Base-by-base conservation (phyloP, 2,888 invertebrate genomes). In the Drosophila infuscata region DNA sequence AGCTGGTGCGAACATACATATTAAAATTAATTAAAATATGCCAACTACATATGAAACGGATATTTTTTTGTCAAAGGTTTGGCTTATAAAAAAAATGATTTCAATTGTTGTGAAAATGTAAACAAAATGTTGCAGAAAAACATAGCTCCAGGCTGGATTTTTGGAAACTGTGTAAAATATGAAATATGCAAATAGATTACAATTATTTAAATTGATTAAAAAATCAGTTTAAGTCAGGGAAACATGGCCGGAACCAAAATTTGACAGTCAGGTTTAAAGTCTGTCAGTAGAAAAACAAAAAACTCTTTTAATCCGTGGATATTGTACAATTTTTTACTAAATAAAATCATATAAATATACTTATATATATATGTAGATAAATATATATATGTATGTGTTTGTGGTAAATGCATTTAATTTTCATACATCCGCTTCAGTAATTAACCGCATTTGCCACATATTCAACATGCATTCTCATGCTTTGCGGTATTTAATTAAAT, bases 401-500 rank as follows among this genome's bases (percentile, higher is more conserved):
- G 1, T 15, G 3, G 41, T 0, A 15, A 15, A 15, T 25, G 11
- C 3, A 54, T 54, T 54, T 3, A 11, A 25, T 20, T 6, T 20
- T 57, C n/a, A 33, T 35, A 35, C 15, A 35, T 51, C 8, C 11
- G 12, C 48, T 68, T 41, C n/a, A 7, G 20, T 25, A 69, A 51
- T 69, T 51, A 29, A 51, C 53, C 29, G 36, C 56, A 72, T 51
- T 60, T 70, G 25, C 2, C 7, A 20, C 59, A 41, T 46, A 8
- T 25, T 25, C 25, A n/a, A n/a, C 12, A 7, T 48, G 32, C 33
- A 20, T 32, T 58, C 7, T 46, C 4, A 25, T 49, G 43, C 46
- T 25, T 20, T 64, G 57, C 17, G 17, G 58, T 41, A 71, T 72
- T 78, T 65, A 81, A 78, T 78, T 81, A 63, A 81, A 81, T 68